Percentiles rank a stretch among this genome's conserved stretches.
Evolutionary conservation across 1,140 invertebrate species (phyloP).

Genomic region (Drosophila trapezifrons): DNA sequence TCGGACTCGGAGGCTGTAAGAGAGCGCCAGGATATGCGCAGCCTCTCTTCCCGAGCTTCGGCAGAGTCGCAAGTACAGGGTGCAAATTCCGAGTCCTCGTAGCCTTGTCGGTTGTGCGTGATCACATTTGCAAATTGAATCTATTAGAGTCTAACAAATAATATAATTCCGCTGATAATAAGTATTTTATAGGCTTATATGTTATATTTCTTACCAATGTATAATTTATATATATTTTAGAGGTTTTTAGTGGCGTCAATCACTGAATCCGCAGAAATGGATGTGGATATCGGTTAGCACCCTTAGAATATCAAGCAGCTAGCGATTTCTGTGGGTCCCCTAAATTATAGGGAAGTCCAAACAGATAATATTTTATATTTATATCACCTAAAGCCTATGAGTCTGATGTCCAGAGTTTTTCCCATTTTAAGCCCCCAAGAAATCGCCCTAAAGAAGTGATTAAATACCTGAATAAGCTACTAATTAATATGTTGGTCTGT

Average conservation of each 20-base stretch:
- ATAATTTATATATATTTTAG: no score
- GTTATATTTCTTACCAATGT: no score
- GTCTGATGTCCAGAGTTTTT: background rate
- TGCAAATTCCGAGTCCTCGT: conserved; percentile 4
- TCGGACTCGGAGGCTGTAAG: conserved; percentile 48
- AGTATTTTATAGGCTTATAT: background rate
- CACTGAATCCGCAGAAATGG: no score
- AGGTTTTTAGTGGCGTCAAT: no score
- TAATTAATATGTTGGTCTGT: no score
- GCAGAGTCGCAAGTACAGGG: conserved; percentile 28
- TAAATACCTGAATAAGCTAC: background rate
- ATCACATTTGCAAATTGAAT: conserved; percentile 22
- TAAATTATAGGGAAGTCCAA: background rate
- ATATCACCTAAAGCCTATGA: background rate
- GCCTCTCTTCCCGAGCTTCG: conserved; percentile 1
- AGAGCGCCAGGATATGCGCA: conserved; percentile 23
- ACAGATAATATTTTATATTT: background rate
- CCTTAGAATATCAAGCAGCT: background rate
- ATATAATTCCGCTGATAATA: no score
- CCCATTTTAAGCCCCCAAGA: background rate
- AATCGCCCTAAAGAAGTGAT: no score
- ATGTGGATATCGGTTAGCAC: no score
- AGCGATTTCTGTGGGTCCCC: background rate
- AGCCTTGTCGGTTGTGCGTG: conserved; percentile 20
- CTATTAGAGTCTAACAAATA: background rate